Conservation (phyloP, 1,140 invertebrate genomes). For the Drosophila mayri region DNA sequence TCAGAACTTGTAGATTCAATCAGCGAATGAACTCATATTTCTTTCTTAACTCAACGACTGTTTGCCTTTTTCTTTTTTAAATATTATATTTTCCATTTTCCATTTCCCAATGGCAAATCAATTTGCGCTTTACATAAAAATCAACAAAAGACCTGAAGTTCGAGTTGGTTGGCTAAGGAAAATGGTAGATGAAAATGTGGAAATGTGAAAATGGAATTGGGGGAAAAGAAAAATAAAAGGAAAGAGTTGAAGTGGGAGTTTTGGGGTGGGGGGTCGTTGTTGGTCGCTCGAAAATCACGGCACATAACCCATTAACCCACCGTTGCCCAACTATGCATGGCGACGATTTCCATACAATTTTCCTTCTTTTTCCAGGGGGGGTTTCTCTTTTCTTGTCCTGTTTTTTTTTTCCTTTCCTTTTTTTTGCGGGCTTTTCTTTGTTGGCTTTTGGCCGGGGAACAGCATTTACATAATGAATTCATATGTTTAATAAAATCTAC, state of each 20-base stretch:
- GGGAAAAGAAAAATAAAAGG: background rate
- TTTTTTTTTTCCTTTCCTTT: background rate
- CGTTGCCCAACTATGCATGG: constrained; percentile 59
- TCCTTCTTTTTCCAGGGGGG: constrained; percentile 13
- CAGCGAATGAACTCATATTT: constrained; percentile 9
- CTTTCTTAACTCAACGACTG: constrained; percentile 20
- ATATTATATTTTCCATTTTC: constrained; percentile 21
- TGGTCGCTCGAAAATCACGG: constrained; percentile 65
- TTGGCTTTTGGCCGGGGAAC: constrained; percentile 34
- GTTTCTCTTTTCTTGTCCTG: constrained; percentile 11
- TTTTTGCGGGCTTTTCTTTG: constrained; percentile 15
- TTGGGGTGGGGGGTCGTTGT: background rate
- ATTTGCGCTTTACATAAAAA: constrained; percentile 76
- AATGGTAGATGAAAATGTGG: constrained; percentile 15
- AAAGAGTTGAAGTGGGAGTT: constrained; percentile 1
- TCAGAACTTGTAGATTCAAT: background rate
- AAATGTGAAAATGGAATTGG: constrained; percentile 8
- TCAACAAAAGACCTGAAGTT: constrained; percentile 59
- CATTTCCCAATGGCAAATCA: constrained; percentile 69
- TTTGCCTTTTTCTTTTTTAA: constrained; percentile 5
- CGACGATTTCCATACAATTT: constrained; percentile 72
- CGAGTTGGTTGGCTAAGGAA: constrained; percentile 15
- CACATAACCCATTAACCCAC: constrained; percentile 79
- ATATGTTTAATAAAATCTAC: constrained; percentile 84
- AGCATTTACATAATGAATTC: constrained; percentile 84